phyloP scores from a whole-genome alignment of 2,888 invertebrate species.

The Ophonus ardosiacus region DNA sequence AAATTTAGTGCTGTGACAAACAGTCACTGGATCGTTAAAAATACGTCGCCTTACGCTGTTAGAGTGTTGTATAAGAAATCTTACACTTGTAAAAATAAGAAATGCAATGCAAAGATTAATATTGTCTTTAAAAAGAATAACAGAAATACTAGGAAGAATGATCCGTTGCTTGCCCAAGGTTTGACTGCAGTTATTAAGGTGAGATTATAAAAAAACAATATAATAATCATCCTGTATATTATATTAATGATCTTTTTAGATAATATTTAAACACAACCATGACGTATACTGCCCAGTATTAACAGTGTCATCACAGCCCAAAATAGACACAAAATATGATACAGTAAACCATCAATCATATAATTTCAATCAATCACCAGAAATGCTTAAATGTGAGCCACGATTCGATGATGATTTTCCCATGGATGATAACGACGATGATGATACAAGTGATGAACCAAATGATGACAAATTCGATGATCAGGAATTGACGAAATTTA shows the following conservation, averaged over 20 bases:
- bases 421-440: conserved; percentile 2
- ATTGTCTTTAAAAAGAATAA: conserved; percentile 53
- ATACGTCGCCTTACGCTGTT: conserved; percentile 48
- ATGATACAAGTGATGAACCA: not conserved
- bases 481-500: not conserved
- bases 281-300: conserved; percentile 47
- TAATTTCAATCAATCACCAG: not conserved
- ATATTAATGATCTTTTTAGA: not conserved
- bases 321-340: not conserved
- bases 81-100: conserved; percentile 49
- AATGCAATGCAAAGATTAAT: conserved; percentile 49
- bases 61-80: conserved; percentile 54
- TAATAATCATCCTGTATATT: too few relatives aligned
- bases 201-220: not conserved
- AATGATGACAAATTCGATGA: not conserved
- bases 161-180: conserved; percentile 45
- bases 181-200: conserved; percentile 52
- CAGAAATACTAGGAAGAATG: conserved; percentile 49
- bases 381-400: conserved; percentile 23
- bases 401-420: conserved; percentile 24
- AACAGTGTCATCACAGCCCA: not conserved
- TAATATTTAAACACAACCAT: conserved; percentile 51
- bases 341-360: not conserved
- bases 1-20: conserved; percentile 53
- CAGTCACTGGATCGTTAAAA: conserved; percentile 53